These are phyloP conservation scores for Cosmopolites sordidus DNA, from an alignment of 2,888 invertebrate species.

Conservation along the genomic window DNA sequence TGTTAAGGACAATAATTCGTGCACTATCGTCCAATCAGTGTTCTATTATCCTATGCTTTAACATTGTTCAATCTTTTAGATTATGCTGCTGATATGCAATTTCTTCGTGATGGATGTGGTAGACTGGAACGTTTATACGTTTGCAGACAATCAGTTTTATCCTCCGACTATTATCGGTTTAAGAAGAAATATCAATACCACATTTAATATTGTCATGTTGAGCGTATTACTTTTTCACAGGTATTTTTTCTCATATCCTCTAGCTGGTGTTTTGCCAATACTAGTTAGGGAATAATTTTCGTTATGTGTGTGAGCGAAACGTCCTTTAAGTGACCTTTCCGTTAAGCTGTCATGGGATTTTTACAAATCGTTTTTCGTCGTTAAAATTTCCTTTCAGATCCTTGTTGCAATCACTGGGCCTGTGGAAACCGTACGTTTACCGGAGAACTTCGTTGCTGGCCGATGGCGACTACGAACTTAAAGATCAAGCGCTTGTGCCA, in stretches of 20 bases:
- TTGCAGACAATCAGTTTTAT: slow-evolving; percentile 12
- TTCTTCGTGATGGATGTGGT: slow-evolving; percentile 10
- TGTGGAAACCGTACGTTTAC: slow-evolving; percentile 15
- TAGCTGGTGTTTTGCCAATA: no score
- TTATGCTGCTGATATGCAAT: slow-evolving; percentile 17
- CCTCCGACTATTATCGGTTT: slow-evolving; percentile 22
- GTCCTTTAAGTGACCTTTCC: no score
- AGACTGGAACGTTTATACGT: slow-evolving; percentile 7
- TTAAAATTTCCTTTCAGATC: slow-evolving; percentile 6
- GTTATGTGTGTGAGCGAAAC: no score
- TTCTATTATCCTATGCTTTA: no score
- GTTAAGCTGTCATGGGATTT: no score
- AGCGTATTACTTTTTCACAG: slow-evolving; percentile 19
- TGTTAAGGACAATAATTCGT: no score
- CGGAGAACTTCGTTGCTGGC: slow-evolving; percentile 4
- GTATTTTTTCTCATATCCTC: slow-evolving; percentile 2
- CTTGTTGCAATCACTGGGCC: slow-evolving; percentile 16
- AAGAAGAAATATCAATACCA: neutral
- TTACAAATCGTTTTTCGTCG: no score
- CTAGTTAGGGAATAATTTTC: no score
- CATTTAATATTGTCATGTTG: slow-evolving; percentile 8
- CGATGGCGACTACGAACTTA: slow-evolving; percentile 15
- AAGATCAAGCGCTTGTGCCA: neutral
- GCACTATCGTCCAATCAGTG: no score
- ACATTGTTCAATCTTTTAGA: slow-evolving; percentile 17